Evolutionary conservation across 2,888 invertebrate species (phyloP), one percentile per base, ranked within the genome.

Genomic region (Tipula confusa): DNA sequence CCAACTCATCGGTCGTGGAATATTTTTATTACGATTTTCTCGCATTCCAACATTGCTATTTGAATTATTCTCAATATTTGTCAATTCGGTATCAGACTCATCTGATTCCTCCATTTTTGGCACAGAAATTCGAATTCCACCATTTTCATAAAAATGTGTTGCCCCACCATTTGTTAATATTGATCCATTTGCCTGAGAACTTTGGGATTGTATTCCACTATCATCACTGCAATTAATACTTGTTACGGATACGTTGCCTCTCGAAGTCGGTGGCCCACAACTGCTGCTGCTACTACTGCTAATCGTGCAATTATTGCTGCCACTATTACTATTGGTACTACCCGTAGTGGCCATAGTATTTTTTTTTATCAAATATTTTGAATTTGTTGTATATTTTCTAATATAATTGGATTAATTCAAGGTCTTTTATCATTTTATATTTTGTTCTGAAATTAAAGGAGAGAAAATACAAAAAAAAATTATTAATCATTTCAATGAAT

Each of bases 1-100:
- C 97, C 97, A 97, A 6, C 96, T 97, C 97, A 97, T 97, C 82
- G 97, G 97, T 83, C 97, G 90, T 7, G 92, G 92, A 81, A 92
- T 92, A 84, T 88, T 89, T 84, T 89, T 88, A 83, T 84, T 85
- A n/a, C 43, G 24, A 29, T 83, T 83, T 33, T 43, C 43, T 82
- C 82, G 29, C 33, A 82, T 18, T 11, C 82, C 82, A 82, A 82
- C 33, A 80, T 87, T 86, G 9, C 64, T 64, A 79, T 38, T 79
- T 86, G 89, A 90, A 86, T 90, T 91, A 84, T 89, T 90, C 85
- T 90, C 90, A 85, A 90, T 90, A 84, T 88, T 89, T 29, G 89
- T 88, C 85, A 90, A 81, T 85, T 90, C 90, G 9, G 88, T 87
- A 84, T 90, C 90, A 11, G 89, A 89, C 29, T 89, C 89, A 33